A percentile compares a stretch with the other conserved stretches of the same genome.
phyloP scores from a whole-genome alignment of 1,140 invertebrate species.

The Zelostemma sp. region DNA sequence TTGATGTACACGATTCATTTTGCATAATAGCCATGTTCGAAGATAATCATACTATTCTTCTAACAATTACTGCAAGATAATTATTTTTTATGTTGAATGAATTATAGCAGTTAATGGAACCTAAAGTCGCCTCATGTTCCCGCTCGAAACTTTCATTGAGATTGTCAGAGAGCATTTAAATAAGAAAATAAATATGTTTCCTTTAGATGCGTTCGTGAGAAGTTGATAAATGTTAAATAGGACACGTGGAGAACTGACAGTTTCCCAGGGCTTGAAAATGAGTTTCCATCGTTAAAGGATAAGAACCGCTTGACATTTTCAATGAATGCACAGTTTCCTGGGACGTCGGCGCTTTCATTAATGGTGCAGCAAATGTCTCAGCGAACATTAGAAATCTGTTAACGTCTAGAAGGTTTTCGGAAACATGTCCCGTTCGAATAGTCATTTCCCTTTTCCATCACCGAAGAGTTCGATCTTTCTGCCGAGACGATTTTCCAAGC shows the following conservation, averaged over 20 bases:
- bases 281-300: too few relatives aligned
- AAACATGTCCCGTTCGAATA: not conserved
- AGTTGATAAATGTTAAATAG: too few relatives aligned
- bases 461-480: not conserved
- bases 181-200: too few relatives aligned
- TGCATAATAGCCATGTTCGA: constrained; percentile 38
- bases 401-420: not conserved
- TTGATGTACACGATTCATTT: constrained; percentile 19
- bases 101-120: not conserved
- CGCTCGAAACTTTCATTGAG: too few relatives aligned
- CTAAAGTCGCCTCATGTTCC: not conserved
- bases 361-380: not conserved
- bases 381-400: not conserved
- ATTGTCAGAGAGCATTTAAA: too few relatives aligned
- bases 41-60: constrained; percentile 28
- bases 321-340: too few relatives aligned
- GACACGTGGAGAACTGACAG: too few relatives aligned
- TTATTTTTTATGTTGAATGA: not conserved
- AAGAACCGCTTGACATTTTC: too few relatives aligned
- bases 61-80: not conserved
- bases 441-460: constrained; percentile 2
- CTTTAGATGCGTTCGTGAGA: too few relatives aligned
- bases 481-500: not conserved
- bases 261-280: too few relatives aligned
- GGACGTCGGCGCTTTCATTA: not conserved